Evolutionary conservation across 2,888 invertebrate species (phyloP).

Genomic region (Pachliopta kotzebuea): DNA sequence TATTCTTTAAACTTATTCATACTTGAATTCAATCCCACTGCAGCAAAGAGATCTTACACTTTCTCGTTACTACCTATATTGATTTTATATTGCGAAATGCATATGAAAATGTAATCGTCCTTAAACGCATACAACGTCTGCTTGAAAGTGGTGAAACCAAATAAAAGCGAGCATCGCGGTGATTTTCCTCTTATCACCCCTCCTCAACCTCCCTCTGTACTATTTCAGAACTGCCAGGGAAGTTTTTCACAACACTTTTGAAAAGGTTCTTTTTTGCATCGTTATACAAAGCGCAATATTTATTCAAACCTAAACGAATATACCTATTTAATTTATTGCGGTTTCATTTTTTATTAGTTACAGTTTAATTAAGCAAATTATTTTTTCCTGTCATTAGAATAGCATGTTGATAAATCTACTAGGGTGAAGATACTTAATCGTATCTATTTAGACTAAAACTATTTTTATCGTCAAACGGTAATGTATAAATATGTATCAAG

Average conservation of each 20-base stretch:
- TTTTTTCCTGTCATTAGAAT: no score
- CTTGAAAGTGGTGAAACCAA: slow-evolving; percentile 6
- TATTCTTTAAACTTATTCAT: not conserved
- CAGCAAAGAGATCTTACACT: not conserved
- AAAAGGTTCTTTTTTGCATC: not conserved
- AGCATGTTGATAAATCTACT: no score
- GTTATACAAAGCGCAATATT: not conserved
- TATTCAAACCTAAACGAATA: no score
- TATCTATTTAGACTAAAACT: no score
- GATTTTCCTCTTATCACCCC: slow-evolving; percentile 26
- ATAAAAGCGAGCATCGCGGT: slow-evolving; percentile 13
- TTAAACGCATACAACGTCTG: slow-evolving; percentile 11
- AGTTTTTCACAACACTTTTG: not conserved
- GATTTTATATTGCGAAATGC: slow-evolving; percentile 17
- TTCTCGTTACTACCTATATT: slow-evolving; percentile 1
- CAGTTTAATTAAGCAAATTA: no score
- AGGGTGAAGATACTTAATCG: no score
- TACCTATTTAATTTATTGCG: no score
- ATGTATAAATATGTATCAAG: no score
- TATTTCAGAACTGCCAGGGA: slow-evolving; percentile 11
- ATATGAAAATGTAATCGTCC: slow-evolving; percentile 6
- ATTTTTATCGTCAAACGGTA: no score
- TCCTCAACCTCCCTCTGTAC: not conserved
- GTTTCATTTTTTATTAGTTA: no score
- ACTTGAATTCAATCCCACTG: not conserved